These are phyloP conservation scores for Abrostola tripartita DNA, from an alignment of 2,888 invertebrate species.

Conservation along the genomic window DNA sequence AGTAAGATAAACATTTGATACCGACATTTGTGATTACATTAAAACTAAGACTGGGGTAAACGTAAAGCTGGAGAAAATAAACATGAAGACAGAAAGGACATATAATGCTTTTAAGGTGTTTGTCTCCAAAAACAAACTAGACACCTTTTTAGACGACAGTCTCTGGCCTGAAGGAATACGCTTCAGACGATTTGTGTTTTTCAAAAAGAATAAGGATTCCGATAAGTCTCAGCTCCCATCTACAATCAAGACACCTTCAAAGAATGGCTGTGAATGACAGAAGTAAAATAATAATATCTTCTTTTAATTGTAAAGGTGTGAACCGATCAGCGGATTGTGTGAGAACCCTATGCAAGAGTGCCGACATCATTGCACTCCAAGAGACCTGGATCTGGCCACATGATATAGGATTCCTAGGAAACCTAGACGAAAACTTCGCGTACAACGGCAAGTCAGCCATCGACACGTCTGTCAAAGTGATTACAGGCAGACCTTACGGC, in stretches of 20 bases:
- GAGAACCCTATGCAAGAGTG: conserved; percentile 7
- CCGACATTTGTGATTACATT: conserved; percentile 23
- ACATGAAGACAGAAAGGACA: conserved; percentile 21
- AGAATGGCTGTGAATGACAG: not conserved
- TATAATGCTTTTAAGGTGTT: conserved; percentile 45
- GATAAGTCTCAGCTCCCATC: conserved; percentile 7
- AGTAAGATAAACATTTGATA: too few relatives aligned
- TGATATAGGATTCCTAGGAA: conserved; percentile 38
- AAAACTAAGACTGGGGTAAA: conserved; percentile 11
- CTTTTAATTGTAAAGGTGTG: conserved; percentile 16
- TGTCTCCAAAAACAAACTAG: conserved; percentile 33
- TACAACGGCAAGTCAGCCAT: conserved; percentile 46
- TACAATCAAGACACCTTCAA: not conserved
- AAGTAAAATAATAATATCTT: conserved; percentile 10
- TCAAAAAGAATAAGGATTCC: conserved; percentile 1
- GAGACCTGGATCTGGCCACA: conserved; percentile 27
- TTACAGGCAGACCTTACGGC: conserved; percentile 37
- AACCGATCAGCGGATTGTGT: conserved; percentile 5
- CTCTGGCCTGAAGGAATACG: conserved; percentile 44
- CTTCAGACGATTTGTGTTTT: conserved; percentile 42
- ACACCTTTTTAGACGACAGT: conserved; percentile 35
- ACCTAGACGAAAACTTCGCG: conserved; percentile 32
- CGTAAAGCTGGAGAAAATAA: conserved; percentile 28
- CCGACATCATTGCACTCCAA: conserved; percentile 9
- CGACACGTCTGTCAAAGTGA: conserved; percentile 28